Evolutionary conservation across 2,113 vertebrate species (phyloP).

Genomic region (Stictonetta naevosa): DNA sequence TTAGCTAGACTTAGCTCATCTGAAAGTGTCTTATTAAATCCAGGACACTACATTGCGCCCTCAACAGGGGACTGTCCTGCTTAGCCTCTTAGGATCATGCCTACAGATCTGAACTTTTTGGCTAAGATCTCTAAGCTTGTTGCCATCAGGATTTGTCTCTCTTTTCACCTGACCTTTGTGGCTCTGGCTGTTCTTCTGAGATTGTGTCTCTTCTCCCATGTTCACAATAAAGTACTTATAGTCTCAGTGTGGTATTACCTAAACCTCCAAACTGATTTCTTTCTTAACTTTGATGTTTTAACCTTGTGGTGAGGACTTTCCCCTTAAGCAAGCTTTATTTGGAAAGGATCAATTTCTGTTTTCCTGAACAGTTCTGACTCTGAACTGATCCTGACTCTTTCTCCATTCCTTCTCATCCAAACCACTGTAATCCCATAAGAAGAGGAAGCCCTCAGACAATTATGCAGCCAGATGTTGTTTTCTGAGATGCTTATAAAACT

Average conservation of each 20-base stretch:
- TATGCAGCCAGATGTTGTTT: background rate
- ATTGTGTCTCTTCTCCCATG: background rate
- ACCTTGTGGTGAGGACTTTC: accelerated
- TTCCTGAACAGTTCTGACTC: background rate
- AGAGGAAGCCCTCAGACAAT: background rate
- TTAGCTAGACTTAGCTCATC: background rate
- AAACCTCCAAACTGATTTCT: background rate
- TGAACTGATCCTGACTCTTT: background rate
- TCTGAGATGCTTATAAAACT: background rate
- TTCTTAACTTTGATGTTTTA: background rate
- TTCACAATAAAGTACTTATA: background rate
- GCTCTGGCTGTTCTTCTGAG: background rate
- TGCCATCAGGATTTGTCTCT: background rate
- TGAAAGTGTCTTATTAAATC: background rate
- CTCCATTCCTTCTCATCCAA: background rate
- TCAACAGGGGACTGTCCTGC: background rate
- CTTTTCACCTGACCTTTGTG: background rate
- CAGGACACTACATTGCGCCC: background rate
- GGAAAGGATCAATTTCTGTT: background rate
- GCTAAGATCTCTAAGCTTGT: background rate
- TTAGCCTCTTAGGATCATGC: background rate
- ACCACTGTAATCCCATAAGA: background rate
- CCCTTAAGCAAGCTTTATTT: background rate
- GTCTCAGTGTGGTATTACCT: background rate
- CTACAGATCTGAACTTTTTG: background rate